Evolutionary conservation across 2,888 invertebrate species (phyloP).

Genomic region (Temnothorax rugatulus): DNA sequence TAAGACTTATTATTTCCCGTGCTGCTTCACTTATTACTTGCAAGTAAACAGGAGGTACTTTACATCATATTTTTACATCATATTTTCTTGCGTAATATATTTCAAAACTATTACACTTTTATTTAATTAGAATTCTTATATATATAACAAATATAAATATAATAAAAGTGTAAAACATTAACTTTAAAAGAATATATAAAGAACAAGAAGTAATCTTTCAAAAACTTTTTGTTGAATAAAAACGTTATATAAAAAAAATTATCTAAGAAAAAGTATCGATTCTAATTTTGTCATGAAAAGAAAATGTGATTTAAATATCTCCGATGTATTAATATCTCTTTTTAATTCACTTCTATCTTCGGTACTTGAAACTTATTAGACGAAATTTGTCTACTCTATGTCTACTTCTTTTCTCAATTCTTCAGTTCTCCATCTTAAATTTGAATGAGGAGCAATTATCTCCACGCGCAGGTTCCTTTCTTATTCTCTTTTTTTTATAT

Average conservation of each 20-base stretch:
- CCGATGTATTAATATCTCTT: neutral
- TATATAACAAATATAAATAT: neutral
- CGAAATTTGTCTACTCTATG: neutral
- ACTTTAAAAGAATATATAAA: neutral
- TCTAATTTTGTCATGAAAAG: neutral
- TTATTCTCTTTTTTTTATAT: neutral
- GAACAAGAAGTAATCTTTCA: neutral
- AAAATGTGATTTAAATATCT: neutral
- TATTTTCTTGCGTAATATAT: neutral
- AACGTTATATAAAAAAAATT: neutral
- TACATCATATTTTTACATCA: neutral
- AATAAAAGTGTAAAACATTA: neutral
- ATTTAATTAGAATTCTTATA: neutral
- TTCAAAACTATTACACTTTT: neutral
- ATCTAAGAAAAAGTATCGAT: neutral
- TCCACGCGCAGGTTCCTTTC: neutral
- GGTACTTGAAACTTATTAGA: neutral
- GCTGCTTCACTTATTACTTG: constrained; percentile 14
- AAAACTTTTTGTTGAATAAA: neutral
- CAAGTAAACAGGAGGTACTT: neutral
- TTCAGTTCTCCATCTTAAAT: neutral
- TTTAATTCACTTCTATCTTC: neutral
- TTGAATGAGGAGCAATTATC: neutral
- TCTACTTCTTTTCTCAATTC: neutral
- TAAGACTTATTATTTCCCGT: constrained; percentile 15